phyloP scores from a whole-genome alignment of 1,140 invertebrate genomes.

The Sarcophaga peregrina region DNA sequence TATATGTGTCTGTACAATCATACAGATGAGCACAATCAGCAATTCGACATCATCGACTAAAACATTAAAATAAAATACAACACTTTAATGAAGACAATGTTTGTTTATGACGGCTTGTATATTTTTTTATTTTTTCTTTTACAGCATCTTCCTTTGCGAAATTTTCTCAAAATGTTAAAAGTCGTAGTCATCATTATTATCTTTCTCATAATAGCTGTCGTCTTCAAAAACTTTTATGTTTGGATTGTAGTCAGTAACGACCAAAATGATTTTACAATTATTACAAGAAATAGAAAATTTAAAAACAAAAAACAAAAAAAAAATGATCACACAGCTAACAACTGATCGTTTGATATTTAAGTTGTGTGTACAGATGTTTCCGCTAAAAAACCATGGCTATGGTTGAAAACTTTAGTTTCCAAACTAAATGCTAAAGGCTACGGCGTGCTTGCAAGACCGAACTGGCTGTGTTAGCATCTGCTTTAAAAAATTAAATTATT shows the following conservation, averaged over 20 bases:
- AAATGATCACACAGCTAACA: constrained; percentile 23
- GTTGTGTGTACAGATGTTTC: not conserved
- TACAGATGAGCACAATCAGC: not conserved
- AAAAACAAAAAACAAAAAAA: not conserved
- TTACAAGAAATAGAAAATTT: too few relatives aligned
- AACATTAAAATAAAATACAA: not conserved
- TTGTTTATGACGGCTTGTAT: not conserved
- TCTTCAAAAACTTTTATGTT: not conserved
- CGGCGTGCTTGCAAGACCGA: not conserved
- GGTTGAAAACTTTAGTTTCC: too few relatives aligned
- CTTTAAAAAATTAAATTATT: not conserved
- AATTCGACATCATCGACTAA: not conserved
- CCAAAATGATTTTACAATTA: not conserved
- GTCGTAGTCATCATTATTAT: constrained; percentile 11
- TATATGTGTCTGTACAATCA: not conserved
- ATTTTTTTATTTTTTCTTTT: not conserved
- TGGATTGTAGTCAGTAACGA: not conserved
- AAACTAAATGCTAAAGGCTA: not conserved
- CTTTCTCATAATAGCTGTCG: not conserved
- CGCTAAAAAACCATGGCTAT: not conserved
- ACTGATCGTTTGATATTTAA: constrained; percentile 26
- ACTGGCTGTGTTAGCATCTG: not conserved
- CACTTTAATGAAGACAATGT: constrained; percentile 21
- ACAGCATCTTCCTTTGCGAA: constrained; percentile 11
- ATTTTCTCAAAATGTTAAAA: constrained; percentile 24